Percentiles rank a stretch among this genome's conserved stretches.
phyloP scores from a whole-genome alignment of 2,888 invertebrate species.

The Alentia gelatinosa region DNA sequence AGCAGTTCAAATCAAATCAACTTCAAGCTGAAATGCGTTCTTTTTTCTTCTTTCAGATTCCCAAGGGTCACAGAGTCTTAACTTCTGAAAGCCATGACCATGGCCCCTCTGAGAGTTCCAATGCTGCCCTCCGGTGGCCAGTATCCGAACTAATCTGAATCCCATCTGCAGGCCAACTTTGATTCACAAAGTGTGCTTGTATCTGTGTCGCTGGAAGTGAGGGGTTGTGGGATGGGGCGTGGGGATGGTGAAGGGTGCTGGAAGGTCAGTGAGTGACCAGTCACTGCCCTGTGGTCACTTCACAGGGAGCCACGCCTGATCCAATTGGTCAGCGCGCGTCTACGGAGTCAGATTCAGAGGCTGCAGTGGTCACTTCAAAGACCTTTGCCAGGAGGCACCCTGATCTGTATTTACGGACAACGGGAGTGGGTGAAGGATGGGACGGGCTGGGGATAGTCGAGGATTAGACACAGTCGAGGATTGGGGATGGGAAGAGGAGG shows the following conservation, averaged over 20 bases:
- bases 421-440: neutral
- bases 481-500: neutral
- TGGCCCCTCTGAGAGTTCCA: neutral
- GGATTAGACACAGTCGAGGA: neutral
- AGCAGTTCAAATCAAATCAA: too few species aligned
- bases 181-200: neutral
- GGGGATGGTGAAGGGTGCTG: neutral
- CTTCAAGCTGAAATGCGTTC: too few species aligned
- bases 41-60: too few species aligned
- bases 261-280: neutral
- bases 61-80: too few species aligned
- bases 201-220: neutral
- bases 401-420: neutral
- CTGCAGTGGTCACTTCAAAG: neutral
- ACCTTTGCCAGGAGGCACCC: neutral
- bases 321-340: neutral
- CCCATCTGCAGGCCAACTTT: neutral
- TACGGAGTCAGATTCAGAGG: neutral
- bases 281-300: neutral
- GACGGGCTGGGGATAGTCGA: neutral
- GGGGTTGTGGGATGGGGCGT: neutral
- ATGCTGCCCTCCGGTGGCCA: neutral
- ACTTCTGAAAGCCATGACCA: neutral
- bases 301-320: neutral
- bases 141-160: neutral